A percentile compares a stretch with the other conserved stretches of the same genome.
These are phyloP conservation scores for Bathynomus jamesi DNA, from an alignment of 1,140 invertebrate genomes.

Conservation along the genomic window DNA sequence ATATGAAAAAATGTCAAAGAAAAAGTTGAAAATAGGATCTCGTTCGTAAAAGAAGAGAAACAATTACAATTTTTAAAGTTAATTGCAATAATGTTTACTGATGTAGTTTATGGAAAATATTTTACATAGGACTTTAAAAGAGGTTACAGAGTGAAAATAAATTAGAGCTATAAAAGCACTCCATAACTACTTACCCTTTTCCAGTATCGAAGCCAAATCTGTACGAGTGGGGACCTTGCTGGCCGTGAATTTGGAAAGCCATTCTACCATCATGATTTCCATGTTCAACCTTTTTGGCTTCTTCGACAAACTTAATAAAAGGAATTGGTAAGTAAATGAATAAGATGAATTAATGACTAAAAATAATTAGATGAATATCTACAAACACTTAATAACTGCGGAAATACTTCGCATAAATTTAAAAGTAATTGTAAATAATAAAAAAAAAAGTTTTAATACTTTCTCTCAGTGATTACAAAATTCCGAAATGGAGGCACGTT, in stretches of 20 bases:
- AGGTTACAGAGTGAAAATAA: too few relatives aligned
- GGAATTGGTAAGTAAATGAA: background rate
- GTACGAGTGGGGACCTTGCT: conserved; percentile 71
- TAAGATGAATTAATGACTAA: background rate
- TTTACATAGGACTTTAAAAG: too few relatives aligned
- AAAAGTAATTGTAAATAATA: background rate
- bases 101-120: too few relatives aligned
- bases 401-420: background rate
- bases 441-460: background rate
- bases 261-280: conserved; percentile 31
- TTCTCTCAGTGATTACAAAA: too few relatives aligned
- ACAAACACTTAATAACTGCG: background rate
- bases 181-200: conserved; percentile 59
- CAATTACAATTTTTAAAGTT: too few relatives aligned
- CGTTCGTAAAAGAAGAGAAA: too few relatives aligned
- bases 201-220: conserved; percentile 81
- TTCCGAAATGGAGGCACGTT: too few relatives aligned
- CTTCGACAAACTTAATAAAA: conserved; percentile 22
- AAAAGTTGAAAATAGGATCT: too few relatives aligned
- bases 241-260: conserved; percentile 54
- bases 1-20: too few relatives aligned
- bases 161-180: too few relatives aligned
- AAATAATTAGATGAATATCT: background rate
- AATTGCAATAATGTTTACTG: too few relatives aligned
- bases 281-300: conserved; percentile 10